Base-by-base conservation (phyloP, 2,113 vertebrate species). In the Opisthocomus hoazin region DNA sequence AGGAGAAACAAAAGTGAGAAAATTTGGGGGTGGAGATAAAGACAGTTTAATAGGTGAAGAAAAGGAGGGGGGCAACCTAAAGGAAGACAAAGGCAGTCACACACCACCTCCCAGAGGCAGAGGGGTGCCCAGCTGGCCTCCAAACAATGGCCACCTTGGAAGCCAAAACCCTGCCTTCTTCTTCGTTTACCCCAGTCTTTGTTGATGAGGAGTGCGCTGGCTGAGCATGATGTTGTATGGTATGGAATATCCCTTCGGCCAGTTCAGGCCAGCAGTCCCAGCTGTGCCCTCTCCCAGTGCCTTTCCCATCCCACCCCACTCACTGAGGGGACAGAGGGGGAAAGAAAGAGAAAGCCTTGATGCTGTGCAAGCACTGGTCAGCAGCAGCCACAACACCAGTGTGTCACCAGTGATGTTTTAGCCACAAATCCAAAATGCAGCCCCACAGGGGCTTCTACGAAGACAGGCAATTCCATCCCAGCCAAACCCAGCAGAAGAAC, bases 61-160 rank as follows among this genome's bases (percentile, higher is more conserved):
- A 68, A 80, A 46, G 0, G 0, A 3, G 19, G 6, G n/a, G 5
- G 6, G 5, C 30, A 75, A 48, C 11, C 12, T 14, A 12, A 39
- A 61, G 34, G 57, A 29, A 84, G 84, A 46, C 13, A 45, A 78
- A 66, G 34, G 10, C 51, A 74, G 66, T 50, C 29, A 14, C 13
- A 24, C 34, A 27, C 8, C 29, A 5, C 41, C 10, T n/a, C 12
- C 41, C 56, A 16, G 21, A 41, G 14, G 41, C 41, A 65, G 50
- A 23, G 0, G 0, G 27, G 39, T 45, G 77, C 18, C 10, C 34
- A 53, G 26, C 10, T 34, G 29, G 15, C 57, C 50, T 68, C 15
- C 1, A 1, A 56, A 37, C 32, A 45, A 12, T 8, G 12, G 17
- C 15, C 34, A 30, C 18, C 15, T 43, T n/a, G 29, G 54, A 80